Conservation (phyloP, 2,113 vertebrate species). For the Corynorhinus townsendii region DNA sequence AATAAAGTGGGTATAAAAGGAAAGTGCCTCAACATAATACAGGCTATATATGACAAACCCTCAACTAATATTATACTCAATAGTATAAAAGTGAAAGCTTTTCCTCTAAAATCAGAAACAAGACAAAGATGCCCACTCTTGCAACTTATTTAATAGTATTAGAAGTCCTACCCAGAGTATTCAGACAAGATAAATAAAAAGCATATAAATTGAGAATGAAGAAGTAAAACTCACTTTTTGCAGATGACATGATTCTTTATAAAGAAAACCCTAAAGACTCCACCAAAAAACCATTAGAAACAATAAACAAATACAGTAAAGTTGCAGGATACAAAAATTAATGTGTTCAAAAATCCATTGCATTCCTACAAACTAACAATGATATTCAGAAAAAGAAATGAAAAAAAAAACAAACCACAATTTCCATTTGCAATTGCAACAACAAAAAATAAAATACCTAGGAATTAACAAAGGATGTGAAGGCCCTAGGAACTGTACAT, state of each 20-base stretch:
- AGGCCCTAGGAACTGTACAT: not conserved
- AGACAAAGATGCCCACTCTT: not conserved
- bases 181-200: not conserved
- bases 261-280: not conserved
- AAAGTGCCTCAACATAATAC: not conserved
- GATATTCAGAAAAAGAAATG: not conserved
- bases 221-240: not conserved
- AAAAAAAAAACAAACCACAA: not conserved
- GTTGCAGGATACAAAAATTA: not conserved
- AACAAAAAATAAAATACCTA: not conserved
- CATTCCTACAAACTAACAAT: not conserved
- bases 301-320: not conserved
- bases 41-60: not conserved
- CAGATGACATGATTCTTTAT: not conserved
- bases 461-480: not conserved
- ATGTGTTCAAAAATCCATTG: not conserved
- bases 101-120: not conserved
- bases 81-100: not conserved
- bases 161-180: not conserved
- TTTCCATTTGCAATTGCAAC: not conserved
- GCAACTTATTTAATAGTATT: not conserved
- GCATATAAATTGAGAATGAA: not conserved
- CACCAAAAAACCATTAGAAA: not conserved
- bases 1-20: not conserved
- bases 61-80: not conserved